Conservation (phyloP, 2,888 invertebrate species). For the Leucophenga maculata region DNA sequence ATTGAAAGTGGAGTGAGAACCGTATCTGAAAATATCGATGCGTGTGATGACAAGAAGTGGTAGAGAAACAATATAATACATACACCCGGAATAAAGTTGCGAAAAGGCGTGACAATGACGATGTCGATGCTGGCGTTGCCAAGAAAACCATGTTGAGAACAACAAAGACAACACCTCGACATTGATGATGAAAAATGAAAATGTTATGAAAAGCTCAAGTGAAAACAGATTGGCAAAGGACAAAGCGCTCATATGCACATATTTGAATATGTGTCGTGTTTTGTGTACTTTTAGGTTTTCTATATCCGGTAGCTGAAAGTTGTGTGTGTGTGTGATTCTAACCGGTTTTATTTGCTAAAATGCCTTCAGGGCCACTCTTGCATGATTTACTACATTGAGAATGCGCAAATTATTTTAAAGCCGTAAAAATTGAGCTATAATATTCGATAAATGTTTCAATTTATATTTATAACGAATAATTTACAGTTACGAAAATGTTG, state of each 20-base stretch:
- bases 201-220: conserved; percentile 37
- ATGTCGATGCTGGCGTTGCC: background rate
- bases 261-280: background rate
- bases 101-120: background rate
- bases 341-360: background rate
- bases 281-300: background rate
- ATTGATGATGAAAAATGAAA: conserved; percentile 40
- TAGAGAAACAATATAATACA: too few species aligned
- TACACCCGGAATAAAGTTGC: too few species aligned
- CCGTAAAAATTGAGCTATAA: conserved; percentile 52
- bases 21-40: background rate
- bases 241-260: background rate
- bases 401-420: conserved; percentile 29
- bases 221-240: conserved; percentile 36
- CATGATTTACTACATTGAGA: background rate
- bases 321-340: background rate
- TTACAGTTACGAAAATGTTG: conserved; percentile 5
- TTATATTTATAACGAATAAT: conserved; percentile 1
- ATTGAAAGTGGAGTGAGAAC: background rate
- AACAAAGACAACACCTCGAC: background rate
- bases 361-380: background rate
- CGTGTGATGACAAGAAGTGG: background rate
- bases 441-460: background rate
- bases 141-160: background rate
- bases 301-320: background rate